Conservation (phyloP, 2,888 invertebrate genomes). For the Pristionchus entomophagus region DNA sequence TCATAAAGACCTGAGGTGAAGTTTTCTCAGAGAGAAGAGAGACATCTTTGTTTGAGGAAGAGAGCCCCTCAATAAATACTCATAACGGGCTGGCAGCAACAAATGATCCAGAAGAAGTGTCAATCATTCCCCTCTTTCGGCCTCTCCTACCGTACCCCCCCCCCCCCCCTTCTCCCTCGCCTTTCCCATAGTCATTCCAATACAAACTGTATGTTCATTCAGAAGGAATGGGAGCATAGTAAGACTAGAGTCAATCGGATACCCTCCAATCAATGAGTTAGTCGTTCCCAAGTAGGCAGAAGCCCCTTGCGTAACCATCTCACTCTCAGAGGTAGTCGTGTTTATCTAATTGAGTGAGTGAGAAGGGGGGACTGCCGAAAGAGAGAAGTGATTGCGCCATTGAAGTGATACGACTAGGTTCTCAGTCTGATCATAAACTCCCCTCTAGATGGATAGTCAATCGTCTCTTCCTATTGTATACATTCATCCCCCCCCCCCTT, state of each 20-base stretch:
- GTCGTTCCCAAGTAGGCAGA: conserved; percentile 42
- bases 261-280: not conserved
- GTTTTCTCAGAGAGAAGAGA: not conserved
- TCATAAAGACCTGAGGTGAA: conserved; percentile 41
- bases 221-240: conserved; percentile 22
- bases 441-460: not conserved
- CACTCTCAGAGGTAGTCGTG: conserved; percentile 16
- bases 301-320: conserved; percentile 37
- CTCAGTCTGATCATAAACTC: conserved; percentile 16
- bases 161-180: not conserved
- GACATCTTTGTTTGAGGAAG: conserved; percentile 48
- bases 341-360: conserved; percentile 48
- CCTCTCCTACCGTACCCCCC: conserved; percentile 29
- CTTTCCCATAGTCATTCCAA: conserved; percentile 32
- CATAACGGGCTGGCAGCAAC: conserved; percentile 48
- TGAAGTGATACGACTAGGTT: conserved; percentile 16
- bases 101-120: conserved; percentile 48
- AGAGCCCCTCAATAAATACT: conserved; percentile 45
- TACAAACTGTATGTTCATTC: conserved; percentile 38
- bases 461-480: conserved; percentile 2
- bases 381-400: conserved; percentile 46
- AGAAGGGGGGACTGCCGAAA: conserved; percentile 11
- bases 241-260: not conserved
- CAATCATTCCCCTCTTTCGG: conserved; percentile 42
- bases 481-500: not conserved